Conservation (phyloP, 2,797 vertebrate genomes). For the Schizopygopsis pylzovi region DNA sequence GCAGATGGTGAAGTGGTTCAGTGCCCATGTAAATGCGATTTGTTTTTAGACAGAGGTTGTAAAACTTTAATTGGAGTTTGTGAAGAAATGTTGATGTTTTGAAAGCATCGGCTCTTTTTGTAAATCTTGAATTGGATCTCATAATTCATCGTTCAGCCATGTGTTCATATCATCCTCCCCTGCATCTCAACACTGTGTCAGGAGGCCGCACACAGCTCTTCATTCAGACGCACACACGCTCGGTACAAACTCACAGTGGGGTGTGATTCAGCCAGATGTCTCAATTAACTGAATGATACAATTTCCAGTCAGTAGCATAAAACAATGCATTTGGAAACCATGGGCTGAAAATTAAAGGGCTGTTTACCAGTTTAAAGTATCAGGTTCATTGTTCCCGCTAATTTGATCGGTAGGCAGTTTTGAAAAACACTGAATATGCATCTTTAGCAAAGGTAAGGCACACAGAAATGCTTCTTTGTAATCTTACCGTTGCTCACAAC, state of each 20-base stretch:
- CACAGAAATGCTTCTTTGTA: slow-evolving; percentile 5
- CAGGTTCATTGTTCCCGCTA: slow-evolving; percentile 33
- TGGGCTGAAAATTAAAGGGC: slow-evolving; percentile 40
- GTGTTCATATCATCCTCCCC: slow-evolving; percentile 19
- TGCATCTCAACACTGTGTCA: slow-evolving; percentile 9
- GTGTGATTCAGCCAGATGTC: slow-evolving; percentile 45
- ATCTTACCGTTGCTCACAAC: background rate
- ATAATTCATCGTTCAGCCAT: background rate
- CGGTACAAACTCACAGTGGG: slow-evolving; percentile 52
- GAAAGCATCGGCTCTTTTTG: background rate
- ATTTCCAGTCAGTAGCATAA: slow-evolving; percentile 36
- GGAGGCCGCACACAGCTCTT: slow-evolving; percentile 34
- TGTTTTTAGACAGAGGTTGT: background rate
- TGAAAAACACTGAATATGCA: slow-evolving; percentile 42
- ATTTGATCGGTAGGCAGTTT: slow-evolving; percentile 28
- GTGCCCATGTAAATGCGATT: background rate
- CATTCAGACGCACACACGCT: slow-evolving; percentile 47
- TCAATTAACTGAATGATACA: slow-evolving; percentile 32
- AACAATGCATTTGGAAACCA: slow-evolving; percentile 44
- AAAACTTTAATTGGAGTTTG: background rate
- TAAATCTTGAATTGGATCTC: background rate
- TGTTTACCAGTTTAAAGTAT: slow-evolving; percentile 44
- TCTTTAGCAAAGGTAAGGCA: slow-evolving; percentile 5
- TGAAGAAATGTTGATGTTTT: background rate
- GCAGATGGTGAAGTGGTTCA: background rate